These are phyloP conservation scores for Amaurobius ferox DNA, from an alignment of 2,888 invertebrate genomes.

Conservation along the genomic window DNA sequence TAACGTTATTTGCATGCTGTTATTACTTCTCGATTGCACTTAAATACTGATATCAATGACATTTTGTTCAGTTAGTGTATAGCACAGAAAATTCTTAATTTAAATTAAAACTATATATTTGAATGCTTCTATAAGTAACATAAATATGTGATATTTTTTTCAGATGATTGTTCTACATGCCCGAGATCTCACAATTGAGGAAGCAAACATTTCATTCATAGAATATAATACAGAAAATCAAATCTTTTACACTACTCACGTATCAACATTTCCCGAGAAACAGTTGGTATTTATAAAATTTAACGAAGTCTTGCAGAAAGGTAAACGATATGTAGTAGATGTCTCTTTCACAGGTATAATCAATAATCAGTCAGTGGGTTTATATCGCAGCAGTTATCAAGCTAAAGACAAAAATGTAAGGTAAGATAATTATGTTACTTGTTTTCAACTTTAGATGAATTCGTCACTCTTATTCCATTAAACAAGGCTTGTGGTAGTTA, in stretches of 20 bases:
- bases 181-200: conserved; percentile 24
- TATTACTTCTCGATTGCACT: no score
- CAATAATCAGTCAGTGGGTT: conserved; percentile 51
- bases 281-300: conserved; percentile 31
- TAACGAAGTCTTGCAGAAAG: conserved; percentile 9
- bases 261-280: not conserved
- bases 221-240: conserved; percentile 8
- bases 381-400: conserved; percentile 55
- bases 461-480: no score
- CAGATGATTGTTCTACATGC: conserved; percentile 49
- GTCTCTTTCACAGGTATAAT: conserved; percentile 37
- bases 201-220: conserved; percentile 7
- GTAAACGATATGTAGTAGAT: conserved; percentile 35
- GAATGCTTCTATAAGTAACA: no score
- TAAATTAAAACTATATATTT: no score
- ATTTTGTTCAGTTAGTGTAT: no score
- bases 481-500: no score
- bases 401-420: conserved; percentile 24
- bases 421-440: no score
- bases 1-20: no score
- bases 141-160: no score
- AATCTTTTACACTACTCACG: not conserved
- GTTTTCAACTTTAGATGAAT: no score
- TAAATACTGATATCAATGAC: no score
- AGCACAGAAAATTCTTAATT: no score